Conservation (phyloP, 2,888 invertebrate genomes). For the Dicyrtoma fusca region DNA sequence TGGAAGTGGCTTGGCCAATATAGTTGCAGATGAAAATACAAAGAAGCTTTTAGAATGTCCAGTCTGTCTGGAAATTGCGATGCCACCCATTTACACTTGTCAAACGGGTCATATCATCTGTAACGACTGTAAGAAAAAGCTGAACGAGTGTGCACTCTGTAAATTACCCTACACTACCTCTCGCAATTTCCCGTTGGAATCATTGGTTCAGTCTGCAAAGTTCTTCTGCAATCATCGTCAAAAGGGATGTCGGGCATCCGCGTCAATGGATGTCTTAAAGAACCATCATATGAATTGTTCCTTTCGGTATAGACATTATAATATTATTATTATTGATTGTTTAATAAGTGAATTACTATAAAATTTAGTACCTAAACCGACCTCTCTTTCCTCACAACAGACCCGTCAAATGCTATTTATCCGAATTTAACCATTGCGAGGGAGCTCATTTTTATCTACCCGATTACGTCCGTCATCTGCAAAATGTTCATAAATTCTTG, state of each 20-base stretch:
- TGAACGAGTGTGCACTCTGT: conserved; percentile 13
- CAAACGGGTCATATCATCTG: conserved; percentile 19
- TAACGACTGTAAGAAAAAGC: background rate
- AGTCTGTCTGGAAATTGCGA: conserved; percentile 1
- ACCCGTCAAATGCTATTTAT: too few species aligned
- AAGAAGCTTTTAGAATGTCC: conserved; percentile 12
- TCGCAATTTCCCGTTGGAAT: conserved; percentile 23
- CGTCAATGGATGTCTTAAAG: background rate
- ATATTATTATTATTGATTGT: too few species aligned
- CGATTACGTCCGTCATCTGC: too few species aligned
- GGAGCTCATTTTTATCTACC: too few species aligned
- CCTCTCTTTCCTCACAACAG: too few species aligned
- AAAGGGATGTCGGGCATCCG: background rate
- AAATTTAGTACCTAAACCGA: too few species aligned
- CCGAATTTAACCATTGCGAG: too few species aligned
- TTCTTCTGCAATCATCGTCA: conserved; percentile 6
- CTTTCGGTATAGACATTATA: background rate
- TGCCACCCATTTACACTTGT: conserved; percentile 21
- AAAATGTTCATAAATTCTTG: too few species aligned
- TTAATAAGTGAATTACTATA: too few species aligned
- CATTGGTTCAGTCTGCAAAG: conserved; percentile 4
- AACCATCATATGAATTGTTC: background rate
- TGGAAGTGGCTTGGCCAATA: background rate
- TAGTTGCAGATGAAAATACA: background rate
- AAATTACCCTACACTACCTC: background rate